These are phyloP conservation scores for Channa maculata DNA, from an alignment of 2,113 vertebrate species.

Conservation along the genomic window DNA sequence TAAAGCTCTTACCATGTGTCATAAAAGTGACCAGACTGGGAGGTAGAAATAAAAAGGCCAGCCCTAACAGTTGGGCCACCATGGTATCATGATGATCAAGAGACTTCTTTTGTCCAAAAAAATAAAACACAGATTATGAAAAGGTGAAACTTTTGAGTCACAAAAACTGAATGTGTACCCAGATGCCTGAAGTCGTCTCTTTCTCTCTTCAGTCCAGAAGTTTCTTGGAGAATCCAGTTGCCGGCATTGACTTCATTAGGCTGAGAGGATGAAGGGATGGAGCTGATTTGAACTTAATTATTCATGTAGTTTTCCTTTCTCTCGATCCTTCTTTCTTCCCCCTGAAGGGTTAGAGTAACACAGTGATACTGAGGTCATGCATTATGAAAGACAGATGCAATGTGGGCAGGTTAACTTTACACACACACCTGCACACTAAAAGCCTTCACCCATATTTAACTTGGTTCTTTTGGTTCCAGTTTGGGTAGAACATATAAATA, in stretches of 20 bases:
- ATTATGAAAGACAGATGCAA: slow-evolving; percentile 66
- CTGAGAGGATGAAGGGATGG: slow-evolving; percentile 64
- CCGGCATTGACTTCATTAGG: slow-evolving; percentile 53
- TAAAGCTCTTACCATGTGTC: slow-evolving; percentile 53
- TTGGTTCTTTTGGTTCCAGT: too few species aligned
- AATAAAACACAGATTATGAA: neutral
- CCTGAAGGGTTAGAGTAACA: slow-evolving; percentile 70
- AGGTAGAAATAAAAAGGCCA: slow-evolving; percentile 62
- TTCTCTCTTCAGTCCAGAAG: neutral
- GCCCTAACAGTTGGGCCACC: slow-evolving; percentile 71
- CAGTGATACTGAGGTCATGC: slow-evolving; percentile 63
- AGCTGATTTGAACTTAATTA: slow-evolving; percentile 75
- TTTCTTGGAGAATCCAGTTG: slow-evolving; percentile 35
- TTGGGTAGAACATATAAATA: too few species aligned
- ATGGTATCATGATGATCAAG: slow-evolving; percentile 78
- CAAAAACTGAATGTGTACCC: neutral
- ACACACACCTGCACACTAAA: slow-evolving; percentile 25
- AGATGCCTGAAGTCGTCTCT: neutral
- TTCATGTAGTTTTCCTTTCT: slow-evolving; percentile 67
- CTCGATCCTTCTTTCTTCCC: slow-evolving; percentile 56
- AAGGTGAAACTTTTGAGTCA: neutral
- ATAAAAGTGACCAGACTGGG: slow-evolving; percentile 16
- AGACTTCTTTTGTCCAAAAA: slow-evolving; percentile 31
- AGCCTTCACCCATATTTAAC: slow-evolving; percentile 21
- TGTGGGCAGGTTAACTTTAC: slow-evolving; percentile 49